phyloP scores from a whole-genome alignment of 1,140 invertebrate species.

The Littorina saxatilis region DNA sequence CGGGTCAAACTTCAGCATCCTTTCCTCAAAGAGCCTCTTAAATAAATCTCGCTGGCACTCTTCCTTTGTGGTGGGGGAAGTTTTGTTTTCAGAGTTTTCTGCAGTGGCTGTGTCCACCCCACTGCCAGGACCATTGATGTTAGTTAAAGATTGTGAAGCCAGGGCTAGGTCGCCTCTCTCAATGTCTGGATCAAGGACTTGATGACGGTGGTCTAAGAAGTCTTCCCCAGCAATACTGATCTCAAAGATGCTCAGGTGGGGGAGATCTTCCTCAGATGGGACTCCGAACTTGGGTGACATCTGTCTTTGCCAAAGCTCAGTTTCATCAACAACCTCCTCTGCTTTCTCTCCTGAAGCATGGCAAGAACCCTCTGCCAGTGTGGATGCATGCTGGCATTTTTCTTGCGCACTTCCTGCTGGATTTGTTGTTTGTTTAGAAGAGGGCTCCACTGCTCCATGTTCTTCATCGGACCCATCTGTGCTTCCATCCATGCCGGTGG shows the following conservation, averaged over 20 bases:
- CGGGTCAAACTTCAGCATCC: conserved; percentile 31
- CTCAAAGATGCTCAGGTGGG: conserved; percentile 25
- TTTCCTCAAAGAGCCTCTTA: conserved; percentile 25
- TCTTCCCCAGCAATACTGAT: background rate
- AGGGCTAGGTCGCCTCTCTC: background rate
- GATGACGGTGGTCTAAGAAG: background rate
- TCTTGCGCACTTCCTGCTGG: background rate
- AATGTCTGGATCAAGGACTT: background rate
- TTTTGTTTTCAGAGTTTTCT: background rate
- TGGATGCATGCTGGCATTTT: too few species aligned
- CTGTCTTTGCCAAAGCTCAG: background rate
- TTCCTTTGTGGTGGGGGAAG: conserved; percentile 18
- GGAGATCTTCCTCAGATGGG: background rate
- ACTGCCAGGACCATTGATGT: background rate
- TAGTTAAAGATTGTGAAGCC: too few species aligned
- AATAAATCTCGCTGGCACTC: conserved; percentile 26
- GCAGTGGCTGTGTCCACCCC: background rate
- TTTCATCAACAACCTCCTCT: conserved; percentile 4
- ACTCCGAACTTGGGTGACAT: background rate
- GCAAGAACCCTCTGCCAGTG: background rate
- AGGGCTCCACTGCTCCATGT: too few species aligned
- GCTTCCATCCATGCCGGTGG: background rate
- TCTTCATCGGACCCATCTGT: conserved; percentile 5
- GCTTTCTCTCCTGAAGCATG: background rate
- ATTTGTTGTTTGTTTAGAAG: too few species aligned